Evolutionary conservation across 2,888 invertebrate species (phyloP), one percentile per base, ranked within the genome.

Genomic region (Mimumesa dahlbomi): DNA sequence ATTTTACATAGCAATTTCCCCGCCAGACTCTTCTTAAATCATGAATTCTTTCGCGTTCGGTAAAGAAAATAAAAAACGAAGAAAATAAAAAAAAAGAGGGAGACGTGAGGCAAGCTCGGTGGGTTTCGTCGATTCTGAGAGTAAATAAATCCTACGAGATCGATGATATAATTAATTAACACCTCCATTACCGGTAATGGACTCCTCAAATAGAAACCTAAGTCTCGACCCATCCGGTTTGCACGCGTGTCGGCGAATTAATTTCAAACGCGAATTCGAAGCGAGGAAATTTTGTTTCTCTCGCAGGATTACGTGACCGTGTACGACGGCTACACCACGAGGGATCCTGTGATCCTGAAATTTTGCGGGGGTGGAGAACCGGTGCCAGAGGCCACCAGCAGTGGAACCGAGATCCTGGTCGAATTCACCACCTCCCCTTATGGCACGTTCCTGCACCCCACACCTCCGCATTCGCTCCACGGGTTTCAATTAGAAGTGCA

Each of bases 401-500:
- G 96, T 87, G 96, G 96, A 0, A 95, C 96, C 66, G 96, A 97
- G 89, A 91, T 97, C 81, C 91, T 97, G 75, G 96, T 97, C 22
- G 96, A 96, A 90, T 96, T 97, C 88, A 95, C 95, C 68, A 96
- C 96, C 43, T 96, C 96, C 16, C 95, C 96, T 4, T 97, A 94
- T 88, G 97, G 97, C 77, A 96, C 96, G 75, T 96, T 97, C 89
- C 92, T 96, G 77, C 94, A 95, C 88, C 95, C 96, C 2, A 93
- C 94, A 13, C 94, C 95, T 21, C 91, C 93, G 42, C 93, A 95
- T 87, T 94, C 95, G 1, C 91, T 97, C 48, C 95, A 96, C 87
- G 97, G 97, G 75, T 97, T 97, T 89, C 97, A 97, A 87, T 91
- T 97, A 52, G 96, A 97, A 92, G 95, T 97, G 73, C 94, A 93